Conservation (phyloP, 2,888 invertebrate genomes). For the Xanthia togata region DNA sequence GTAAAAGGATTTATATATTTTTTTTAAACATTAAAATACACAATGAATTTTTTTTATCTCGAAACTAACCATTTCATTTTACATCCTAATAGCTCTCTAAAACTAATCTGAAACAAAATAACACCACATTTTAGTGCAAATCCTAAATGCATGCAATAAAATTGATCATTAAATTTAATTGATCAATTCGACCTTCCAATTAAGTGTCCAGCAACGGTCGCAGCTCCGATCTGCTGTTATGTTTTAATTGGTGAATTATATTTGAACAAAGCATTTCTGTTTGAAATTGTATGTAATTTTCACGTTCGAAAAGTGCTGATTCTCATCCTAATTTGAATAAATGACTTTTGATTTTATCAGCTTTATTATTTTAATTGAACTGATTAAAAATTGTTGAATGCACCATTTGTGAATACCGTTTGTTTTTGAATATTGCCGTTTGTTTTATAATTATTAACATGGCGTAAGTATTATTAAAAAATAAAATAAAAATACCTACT, state of each 20-base stretch:
- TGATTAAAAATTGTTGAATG: background rate
- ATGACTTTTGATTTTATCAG: no score
- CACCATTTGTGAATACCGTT: background rate
- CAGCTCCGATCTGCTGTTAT: conserved; percentile 11
- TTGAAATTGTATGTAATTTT: background rate
- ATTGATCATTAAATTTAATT: conserved; percentile 35
- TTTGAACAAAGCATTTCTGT: conserved; percentile 3
- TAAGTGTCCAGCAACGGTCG: conserved; percentile 19
- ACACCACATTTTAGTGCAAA: background rate
- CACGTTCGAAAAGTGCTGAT: no score
- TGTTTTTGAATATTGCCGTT: no score
- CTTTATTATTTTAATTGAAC: background rate
- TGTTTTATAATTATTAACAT: no score
- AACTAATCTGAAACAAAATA: conserved; percentile 4
- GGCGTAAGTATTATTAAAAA: no score
- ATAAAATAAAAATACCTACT: no score
- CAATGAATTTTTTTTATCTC: background rate
- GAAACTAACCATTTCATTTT: background rate
- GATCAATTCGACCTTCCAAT: conserved; percentile 36
- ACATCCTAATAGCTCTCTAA: background rate
- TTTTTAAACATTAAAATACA: background rate
- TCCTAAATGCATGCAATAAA: conserved; percentile 12
- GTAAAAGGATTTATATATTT: background rate
- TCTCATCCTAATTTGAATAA: no score
- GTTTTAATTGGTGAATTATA: conserved; percentile 11